Evolutionary conservation across 2,888 invertebrate genomes (phyloP).

Genomic region (Geotrupes spiniger): DNA sequence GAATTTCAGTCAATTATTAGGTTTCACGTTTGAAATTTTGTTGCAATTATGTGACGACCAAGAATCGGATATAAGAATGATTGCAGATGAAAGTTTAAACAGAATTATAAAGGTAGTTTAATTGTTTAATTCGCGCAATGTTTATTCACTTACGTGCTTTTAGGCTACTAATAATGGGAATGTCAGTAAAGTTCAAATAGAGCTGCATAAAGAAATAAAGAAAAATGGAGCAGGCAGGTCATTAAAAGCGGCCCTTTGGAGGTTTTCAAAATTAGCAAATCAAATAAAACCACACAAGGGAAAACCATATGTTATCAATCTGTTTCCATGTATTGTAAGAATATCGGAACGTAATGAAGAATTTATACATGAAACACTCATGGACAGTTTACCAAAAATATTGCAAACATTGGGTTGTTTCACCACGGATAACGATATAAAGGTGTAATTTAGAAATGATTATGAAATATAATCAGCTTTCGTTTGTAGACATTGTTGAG

Average conservation of each 20-base stretch:
- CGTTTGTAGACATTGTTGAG: conserved; percentile 61
- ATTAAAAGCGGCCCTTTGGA: conserved; percentile 70
- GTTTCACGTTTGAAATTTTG: conserved; percentile 68
- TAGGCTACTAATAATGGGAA: conserved; percentile 63
- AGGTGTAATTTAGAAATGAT: conserved; percentile 46
- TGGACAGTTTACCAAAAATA: conserved; percentile 62
- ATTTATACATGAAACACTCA: conserved; percentile 65
- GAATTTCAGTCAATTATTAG: conserved; percentile 64
- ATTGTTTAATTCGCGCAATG: too few relatives aligned
- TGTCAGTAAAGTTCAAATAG: conserved; percentile 72
- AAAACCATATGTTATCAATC: conserved; percentile 71
- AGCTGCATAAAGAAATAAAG: conserved; percentile 79
- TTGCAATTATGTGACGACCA: conserved; percentile 71
- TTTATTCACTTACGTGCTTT: too few relatives aligned
- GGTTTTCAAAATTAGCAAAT: conserved; percentile 74
- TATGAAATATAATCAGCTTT: background rate
- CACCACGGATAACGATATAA: conserved; percentile 68
- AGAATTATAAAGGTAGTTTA: conserved; percentile 67
- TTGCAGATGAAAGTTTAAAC: conserved; percentile 79
- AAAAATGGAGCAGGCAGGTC: conserved; percentile 71
- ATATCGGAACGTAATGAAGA: conserved; percentile 72
- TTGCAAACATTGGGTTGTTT: conserved; percentile 66
- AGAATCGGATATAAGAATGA: conserved; percentile 75
- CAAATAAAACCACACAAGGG: conserved; percentile 75
- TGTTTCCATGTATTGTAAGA: conserved; percentile 70